phyloP scores from a whole-genome alignment of 2,797 vertebrate species.

The Clarias pachynema region DNA sequence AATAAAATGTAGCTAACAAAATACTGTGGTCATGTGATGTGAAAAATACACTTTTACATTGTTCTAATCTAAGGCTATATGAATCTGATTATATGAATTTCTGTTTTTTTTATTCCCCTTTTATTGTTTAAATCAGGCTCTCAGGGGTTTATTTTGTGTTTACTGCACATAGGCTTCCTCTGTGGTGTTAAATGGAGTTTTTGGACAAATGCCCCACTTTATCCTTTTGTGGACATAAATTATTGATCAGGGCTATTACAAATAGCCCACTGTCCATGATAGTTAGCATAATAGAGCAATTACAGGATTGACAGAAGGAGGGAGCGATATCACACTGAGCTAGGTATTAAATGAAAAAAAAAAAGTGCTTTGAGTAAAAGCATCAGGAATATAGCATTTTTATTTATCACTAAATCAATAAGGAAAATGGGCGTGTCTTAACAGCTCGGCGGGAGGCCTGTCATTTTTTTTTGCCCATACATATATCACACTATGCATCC shows the following conservation, averaged over 20 bases:
- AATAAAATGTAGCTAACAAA: neutral
- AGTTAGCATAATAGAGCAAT: conserved; percentile 35
- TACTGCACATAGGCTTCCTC: conserved; percentile 12
- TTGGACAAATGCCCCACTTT: conserved; percentile 31
- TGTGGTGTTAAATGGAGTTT: conserved; percentile 43
- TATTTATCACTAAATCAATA: conserved; percentile 10
- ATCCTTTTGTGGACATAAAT: conserved; percentile 32
- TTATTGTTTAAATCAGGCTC: neutral
- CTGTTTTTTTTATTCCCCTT: neutral
- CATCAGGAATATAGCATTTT: conserved; percentile 7
- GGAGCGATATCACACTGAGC: conserved; percentile 15
- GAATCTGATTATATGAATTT: neutral
- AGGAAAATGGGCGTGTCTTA: conserved; percentile 51
- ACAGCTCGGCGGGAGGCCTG: conserved; percentile 62
- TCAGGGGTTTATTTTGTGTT: conserved; percentile 14
- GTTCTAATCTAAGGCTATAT: neutral
- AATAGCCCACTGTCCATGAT: neutral
- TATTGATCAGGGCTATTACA: conserved; percentile 22
- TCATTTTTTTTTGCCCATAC: conserved; percentile 27
- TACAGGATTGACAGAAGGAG: conserved; percentile 18
- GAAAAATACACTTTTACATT: neutral
- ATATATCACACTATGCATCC: conserved; percentile 29
- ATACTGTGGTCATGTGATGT: neutral
- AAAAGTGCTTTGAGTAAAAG: conserved; percentile 3
- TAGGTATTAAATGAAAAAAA: conserved; percentile 13